Evolutionary conservation across 1,140 invertebrate species (phyloP).

Genomic region (Nixonia krombeini): DNA sequence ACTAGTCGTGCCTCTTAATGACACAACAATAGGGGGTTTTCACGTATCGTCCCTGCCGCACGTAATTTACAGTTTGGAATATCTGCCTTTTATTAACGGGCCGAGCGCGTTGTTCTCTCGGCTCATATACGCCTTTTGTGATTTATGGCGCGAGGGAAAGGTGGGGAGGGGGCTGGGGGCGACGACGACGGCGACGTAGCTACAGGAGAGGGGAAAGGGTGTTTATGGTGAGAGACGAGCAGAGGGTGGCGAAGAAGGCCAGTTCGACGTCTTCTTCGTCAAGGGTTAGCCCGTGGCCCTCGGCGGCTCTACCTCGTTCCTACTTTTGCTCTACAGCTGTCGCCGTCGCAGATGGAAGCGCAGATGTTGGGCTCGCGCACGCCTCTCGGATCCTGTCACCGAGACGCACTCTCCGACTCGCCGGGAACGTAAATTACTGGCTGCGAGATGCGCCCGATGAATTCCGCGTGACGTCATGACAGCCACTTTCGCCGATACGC

Average conservation of each 20-base stretch:
- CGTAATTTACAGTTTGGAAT: constrained; percentile 52
- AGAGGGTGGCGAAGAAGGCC: constrained; percentile 30
- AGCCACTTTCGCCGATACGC: constrained; percentile 12
- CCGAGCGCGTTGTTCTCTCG: constrained; percentile 53
- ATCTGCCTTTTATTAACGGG: constrained; percentile 56
- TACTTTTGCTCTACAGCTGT: constrained; percentile 50
- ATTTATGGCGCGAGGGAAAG: constrained; percentile 49
- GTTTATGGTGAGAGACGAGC: background rate
- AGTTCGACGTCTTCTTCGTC: constrained; percentile 50
- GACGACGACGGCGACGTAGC: constrained; percentile 21
- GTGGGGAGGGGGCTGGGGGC: constrained; percentile 20
- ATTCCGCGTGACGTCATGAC: constrained; percentile 16
- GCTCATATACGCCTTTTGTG: constrained; percentile 50
- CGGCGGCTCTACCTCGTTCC: constrained; percentile 45
- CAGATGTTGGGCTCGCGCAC: constrained; percentile 50
- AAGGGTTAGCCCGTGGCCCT: constrained; percentile 24
- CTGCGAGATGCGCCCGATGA: constrained; percentile 18
- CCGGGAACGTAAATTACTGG: constrained; percentile 21
- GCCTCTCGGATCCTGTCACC: constrained; percentile 32
- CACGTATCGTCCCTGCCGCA: background rate
- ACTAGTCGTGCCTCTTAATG: constrained; percentile 1
- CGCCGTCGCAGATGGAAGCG: constrained; percentile 56
- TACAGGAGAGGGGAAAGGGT: background rate
- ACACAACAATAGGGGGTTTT: background rate
- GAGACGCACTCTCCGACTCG: constrained; percentile 1